Conservation (phyloP, 2,113 vertebrate species). For the Sciurus niger region DNA sequence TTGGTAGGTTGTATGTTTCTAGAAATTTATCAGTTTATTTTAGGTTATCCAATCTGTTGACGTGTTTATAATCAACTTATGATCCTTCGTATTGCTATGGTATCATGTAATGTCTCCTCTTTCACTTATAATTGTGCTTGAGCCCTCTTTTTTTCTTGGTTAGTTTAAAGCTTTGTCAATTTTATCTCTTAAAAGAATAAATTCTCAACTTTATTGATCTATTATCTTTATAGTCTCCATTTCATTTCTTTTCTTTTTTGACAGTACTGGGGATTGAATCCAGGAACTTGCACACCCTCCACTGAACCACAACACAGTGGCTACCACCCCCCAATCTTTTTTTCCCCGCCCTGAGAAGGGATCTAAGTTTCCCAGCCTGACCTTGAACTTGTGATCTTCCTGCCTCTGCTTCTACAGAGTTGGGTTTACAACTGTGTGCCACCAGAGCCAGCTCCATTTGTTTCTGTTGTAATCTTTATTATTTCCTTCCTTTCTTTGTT, state of each 20-base stretch:
- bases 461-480: background rate
- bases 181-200: background rate
- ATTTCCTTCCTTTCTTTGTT: background rate
- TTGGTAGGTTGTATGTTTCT: background rate
- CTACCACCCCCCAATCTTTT: no score
- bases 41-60: background rate
- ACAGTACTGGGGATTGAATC: no score
- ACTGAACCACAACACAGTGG: no score
- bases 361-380: background rate
- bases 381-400: background rate
- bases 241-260: background rate
- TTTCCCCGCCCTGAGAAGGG: background rate
- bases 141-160: background rate
- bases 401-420: background rate
- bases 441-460: background rate
- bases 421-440: background rate
- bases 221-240: background rate
- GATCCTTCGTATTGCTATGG: background rate
- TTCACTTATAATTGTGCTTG: background rate
- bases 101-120: background rate
- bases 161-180: background rate
- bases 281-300: no score
- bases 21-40: background rate
- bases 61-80: background rate
- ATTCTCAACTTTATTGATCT: background rate